A percentile compares a stretch with the other conserved stretches of the same genome.
Evolutionary conservation across 2,113 vertebrate species (phyloP).

Genomic region (Syngnathoides biaculeatus): DNA sequence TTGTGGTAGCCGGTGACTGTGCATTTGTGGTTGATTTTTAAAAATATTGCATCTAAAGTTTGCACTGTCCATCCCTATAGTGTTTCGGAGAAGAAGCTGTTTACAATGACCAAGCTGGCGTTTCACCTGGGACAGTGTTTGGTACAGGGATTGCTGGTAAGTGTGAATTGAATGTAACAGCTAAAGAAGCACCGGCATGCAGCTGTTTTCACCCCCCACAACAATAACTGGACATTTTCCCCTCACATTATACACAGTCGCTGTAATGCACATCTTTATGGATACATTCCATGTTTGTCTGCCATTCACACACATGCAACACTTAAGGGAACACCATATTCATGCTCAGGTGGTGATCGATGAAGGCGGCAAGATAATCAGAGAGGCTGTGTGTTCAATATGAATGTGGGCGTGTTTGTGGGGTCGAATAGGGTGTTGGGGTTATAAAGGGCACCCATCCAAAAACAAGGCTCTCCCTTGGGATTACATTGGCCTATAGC

Average conservation of each 20-base stretch:
- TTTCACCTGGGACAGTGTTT: constrained; percentile 81
- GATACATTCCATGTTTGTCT: constrained; percentile 28
- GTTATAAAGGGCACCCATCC: constrained; percentile 60
- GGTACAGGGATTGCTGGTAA: constrained; percentile 85
- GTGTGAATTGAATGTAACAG: constrained; percentile 33
- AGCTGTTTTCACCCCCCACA: constrained; percentile 15
- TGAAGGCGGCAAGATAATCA: constrained; percentile 43
- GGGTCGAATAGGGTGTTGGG: constrained; percentile 12
- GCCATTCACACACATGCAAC: constrained; percentile 30
- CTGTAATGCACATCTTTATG: constrained; percentile 23
- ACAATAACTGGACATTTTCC: not conserved
- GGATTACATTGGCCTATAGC: constrained; percentile 59
- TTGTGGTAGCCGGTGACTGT: not conserved
- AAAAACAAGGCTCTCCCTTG: constrained; percentile 57
- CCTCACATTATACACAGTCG: constrained; percentile 4
- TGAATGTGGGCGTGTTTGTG: constrained; percentile 14
- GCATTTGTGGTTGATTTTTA: not conserved
- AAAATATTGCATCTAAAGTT: constrained; percentile 5
- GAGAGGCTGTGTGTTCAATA: constrained; percentile 52
- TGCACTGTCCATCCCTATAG: constrained; percentile 58
- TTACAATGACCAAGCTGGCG: constrained; percentile 79
- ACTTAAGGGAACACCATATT: constrained; percentile 46
- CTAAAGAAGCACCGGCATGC: constrained; percentile 11
- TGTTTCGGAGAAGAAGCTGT: constrained; percentile 80
- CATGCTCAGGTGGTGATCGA: constrained; percentile 45